Percentiles rank a stretch among this genome's conserved stretches.
phyloP scores from a whole-genome alignment of 2,888 invertebrate species.

The Cephus nigrinus region DNA sequence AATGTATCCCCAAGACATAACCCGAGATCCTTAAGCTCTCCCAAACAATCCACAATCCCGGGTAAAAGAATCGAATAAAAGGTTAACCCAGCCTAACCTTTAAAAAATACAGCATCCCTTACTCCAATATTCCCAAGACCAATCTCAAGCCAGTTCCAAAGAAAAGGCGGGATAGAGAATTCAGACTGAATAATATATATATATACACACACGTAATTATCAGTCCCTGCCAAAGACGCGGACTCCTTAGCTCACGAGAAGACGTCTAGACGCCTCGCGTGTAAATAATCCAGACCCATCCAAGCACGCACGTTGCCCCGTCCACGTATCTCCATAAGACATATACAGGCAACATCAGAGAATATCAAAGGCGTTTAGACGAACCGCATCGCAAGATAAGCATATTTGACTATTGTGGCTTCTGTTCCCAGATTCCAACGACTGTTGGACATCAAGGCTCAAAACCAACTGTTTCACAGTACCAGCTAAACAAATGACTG shows the following conservation, averaged over 20 bases:
- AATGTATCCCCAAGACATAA: no score
- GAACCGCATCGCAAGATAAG: neutral
- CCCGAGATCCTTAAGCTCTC: no score
- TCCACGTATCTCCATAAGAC: neutral
- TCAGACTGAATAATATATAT: neutral
- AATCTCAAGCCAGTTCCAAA: neutral
- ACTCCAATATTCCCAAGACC: neutral
- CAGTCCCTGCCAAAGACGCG: neutral
- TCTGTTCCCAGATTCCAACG: neutral
- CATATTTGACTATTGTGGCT: neutral
- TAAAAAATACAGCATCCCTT: neutral
- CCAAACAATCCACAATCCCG: no score
- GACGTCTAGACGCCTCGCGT: neutral
- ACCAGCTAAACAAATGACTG: neutral
- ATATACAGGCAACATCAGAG: neutral
- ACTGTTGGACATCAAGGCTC: neutral
- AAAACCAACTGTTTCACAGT: neutral
- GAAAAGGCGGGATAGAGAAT: neutral
- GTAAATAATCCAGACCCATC: neutral
- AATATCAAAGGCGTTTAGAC: neutral
- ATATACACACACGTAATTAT: neutral
- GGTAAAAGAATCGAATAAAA: no score
- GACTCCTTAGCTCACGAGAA: neutral
- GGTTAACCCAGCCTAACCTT: no score
- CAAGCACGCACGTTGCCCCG: neutral